Percentiles rank a stretch among this genome's conserved stretches.
These are phyloP conservation scores for Gymnoscelis rufifasciata DNA, from an alignment of 2,888 invertebrate species.

Conservation along the genomic window DNA sequence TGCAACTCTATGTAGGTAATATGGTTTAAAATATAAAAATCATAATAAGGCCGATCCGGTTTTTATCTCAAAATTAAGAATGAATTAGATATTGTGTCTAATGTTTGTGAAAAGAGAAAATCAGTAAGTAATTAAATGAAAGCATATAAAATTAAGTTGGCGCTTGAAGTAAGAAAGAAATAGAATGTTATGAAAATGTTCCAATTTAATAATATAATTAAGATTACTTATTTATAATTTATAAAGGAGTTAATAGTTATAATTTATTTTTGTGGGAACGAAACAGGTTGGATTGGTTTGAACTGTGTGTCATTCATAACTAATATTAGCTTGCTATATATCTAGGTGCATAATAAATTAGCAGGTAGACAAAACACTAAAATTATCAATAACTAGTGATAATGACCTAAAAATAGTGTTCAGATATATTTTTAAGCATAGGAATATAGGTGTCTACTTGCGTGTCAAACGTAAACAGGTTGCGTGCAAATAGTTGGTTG, in stretches of 20 bases:
- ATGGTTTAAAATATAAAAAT: conserved; percentile 23
- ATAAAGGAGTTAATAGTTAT: no score
- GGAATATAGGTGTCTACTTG: conserved; percentile 46
- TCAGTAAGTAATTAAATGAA: conserved; percentile 34
- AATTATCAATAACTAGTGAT: conserved; percentile 14
- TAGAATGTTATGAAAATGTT: not conserved
- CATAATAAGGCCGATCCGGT: conserved; percentile 41
- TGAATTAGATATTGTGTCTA: conserved; percentile 44
- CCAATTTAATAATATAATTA: not conserved
- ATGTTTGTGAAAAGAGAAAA: conserved; percentile 79
- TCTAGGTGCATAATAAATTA: conserved; percentile 14
- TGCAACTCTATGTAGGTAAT: conserved; percentile 18
- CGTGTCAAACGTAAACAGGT: conserved; percentile 36
- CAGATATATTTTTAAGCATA: conserved; percentile 43
- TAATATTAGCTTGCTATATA: conserved; percentile 11
- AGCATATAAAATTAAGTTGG: conserved; percentile 26
- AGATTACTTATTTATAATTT: no score
- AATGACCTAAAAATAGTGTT: conserved; percentile 28
- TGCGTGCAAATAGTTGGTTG: conserved; percentile 39
- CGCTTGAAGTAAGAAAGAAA: not conserved
- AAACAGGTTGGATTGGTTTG: conserved; percentile 1
- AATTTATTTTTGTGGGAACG: not conserved
- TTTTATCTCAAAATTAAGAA: conserved; percentile 31
- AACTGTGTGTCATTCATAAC: conserved; percentile 6
- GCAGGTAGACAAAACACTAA: conserved; percentile 20